Evolutionary conservation across 1,140 invertebrate species (phyloP).

Genomic region (Bombus sylvicola): DNA sequence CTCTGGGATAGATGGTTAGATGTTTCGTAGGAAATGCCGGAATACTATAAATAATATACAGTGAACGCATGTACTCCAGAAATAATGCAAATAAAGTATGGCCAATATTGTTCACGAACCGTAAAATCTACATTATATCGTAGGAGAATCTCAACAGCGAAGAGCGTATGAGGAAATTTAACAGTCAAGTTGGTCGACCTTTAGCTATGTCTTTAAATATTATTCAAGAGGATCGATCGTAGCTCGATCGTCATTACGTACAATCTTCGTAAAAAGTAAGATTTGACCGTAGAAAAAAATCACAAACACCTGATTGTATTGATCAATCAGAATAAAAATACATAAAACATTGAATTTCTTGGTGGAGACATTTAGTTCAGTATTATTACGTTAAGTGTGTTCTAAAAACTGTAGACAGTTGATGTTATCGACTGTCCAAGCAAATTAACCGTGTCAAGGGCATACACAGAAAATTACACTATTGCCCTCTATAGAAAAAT

Average conservation of each 20-base stretch:
- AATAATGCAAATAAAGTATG: not conserved
- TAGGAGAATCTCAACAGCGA: not conserved
- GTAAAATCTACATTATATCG: not conserved
- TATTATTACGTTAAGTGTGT: not conserved
- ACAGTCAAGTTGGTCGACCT: constrained; percentile 7
- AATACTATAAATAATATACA: not conserved
- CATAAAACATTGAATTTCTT: constrained; percentile 37
- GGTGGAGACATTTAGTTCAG: not conserved
- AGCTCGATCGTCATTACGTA: not conserved
- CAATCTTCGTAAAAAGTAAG: not conserved
- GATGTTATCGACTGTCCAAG: constrained; percentile 38
- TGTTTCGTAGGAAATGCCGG: not conserved
- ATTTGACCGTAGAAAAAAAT: constrained; percentile 13
- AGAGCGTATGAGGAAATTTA: not conserved
- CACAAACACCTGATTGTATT: constrained; percentile 36
- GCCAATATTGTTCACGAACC: not conserved
- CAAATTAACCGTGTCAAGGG: constrained; percentile 47
- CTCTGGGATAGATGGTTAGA: too few species aligned
- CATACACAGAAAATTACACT: constrained; percentile 18
- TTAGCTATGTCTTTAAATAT: constrained; percentile 40
- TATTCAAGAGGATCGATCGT: constrained; percentile 48
- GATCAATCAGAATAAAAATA: constrained; percentile 46
- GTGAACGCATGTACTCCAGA: not conserved
- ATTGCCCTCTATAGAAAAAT: constrained; percentile 11
- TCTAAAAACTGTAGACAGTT: constrained; percentile 6